Percentiles rank a stretch among this genome's conserved stretches.
These are phyloP conservation scores for Solen grandis DNA, from an alignment of 1,140 invertebrate genomes.

Conservation along the genomic window DNA sequence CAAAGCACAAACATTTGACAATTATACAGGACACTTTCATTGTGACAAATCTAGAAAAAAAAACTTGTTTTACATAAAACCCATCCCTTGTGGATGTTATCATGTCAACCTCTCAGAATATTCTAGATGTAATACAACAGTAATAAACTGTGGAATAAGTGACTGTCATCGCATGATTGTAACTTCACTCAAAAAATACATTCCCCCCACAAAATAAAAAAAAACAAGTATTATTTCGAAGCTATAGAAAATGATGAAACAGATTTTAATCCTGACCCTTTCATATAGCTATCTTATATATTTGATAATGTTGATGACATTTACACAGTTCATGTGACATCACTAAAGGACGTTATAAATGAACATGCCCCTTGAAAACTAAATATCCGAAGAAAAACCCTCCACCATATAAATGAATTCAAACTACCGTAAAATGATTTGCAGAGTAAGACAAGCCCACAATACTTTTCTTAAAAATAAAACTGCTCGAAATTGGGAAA, in stretches of 20 bases:
- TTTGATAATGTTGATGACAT: conserved; percentile 26
- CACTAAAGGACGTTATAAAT: not conserved
- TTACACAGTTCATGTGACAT: conserved; percentile 1
- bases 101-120: not conserved
- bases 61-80: not conserved
- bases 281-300: not conserved
- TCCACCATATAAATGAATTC: conserved; percentile 24
- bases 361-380: conserved; percentile 3
- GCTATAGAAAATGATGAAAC: conserved; percentile 3
- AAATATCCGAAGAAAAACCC: not conserved
- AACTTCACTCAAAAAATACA: no score
- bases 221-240: not conserved
- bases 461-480: conserved; percentile 8
- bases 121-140: not conserved
- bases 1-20: conserved; percentile 2
- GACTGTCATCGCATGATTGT: conserved; percentile 19
- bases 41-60: not conserved
- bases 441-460: not conserved
- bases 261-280: not conserved
- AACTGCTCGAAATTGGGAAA: conserved; percentile 5
- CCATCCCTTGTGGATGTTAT: conserved; percentile 1
- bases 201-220: not conserved
- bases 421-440: not conserved
- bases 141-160: conserved; percentile 18
- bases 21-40: not conserved